A percentile compares a stretch with the other conserved stretches of the same genome.
Evolutionary conservation across 1,140 invertebrate species (phyloP).

Genomic region (Dermatophagoides farinae): DNA sequence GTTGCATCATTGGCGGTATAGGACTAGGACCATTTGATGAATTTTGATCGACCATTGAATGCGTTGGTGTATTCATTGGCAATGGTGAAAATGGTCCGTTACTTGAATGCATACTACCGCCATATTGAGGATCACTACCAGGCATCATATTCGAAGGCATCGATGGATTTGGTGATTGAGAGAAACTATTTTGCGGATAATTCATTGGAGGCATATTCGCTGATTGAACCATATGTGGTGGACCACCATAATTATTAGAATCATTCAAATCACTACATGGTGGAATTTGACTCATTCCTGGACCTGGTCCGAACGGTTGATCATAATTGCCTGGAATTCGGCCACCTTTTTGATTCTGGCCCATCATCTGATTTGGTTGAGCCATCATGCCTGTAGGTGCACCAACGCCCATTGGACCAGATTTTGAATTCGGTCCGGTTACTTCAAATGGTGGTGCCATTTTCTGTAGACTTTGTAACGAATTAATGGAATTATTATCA

Average conservation of each 20-base stretch:
- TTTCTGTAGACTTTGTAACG: constrained; percentile 21
- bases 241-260: too few relatives aligned
- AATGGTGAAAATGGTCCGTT: neutral
- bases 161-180: too few relatives aligned
- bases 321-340: too few relatives aligned
- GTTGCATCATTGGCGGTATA: neutral
- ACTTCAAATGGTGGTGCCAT: constrained; percentile 21
- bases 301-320: too few relatives aligned
- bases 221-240: too few relatives aligned
- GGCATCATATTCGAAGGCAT: too few relatives aligned
- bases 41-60: neutral
- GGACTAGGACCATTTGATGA: neutral
- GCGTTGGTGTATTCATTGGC: neutral
- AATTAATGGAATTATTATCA: constrained; percentile 11
- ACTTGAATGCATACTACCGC: neutral
- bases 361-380: neutral
- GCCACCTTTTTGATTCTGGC: neutral
- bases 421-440: neutral
- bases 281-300: too few relatives aligned
- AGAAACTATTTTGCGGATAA: neutral
- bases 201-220: neutral
- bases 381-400: too few relatives aligned
- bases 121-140: neutral
- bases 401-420: neutral
- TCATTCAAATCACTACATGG: too few relatives aligned